phyloP scores from a whole-genome alignment of 1,140 invertebrate genomes.

The Micrasema longulum region DNA sequence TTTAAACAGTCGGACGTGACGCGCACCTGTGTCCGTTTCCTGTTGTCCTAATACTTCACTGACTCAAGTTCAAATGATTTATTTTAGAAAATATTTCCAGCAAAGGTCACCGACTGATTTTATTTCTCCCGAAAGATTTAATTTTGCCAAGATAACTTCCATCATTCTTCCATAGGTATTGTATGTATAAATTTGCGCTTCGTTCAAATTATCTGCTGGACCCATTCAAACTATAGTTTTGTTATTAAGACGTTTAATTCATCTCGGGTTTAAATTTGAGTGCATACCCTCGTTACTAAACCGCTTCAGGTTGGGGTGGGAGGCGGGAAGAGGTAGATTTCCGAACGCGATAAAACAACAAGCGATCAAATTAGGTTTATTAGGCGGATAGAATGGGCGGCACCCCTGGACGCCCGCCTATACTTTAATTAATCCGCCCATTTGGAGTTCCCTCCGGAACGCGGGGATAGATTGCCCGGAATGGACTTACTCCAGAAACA shows the following conservation, averaged over 20 bases:
- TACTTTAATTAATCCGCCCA: slow-evolving; percentile 48
- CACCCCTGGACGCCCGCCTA: slow-evolving; percentile 37
- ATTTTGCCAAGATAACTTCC: too few relatives aligned
- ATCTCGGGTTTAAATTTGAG: not conserved
- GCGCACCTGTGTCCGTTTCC: slow-evolving; percentile 51
- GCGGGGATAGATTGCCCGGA: slow-evolving; percentile 31
- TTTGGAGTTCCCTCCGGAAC: slow-evolving; percentile 42
- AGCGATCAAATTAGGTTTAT: slow-evolving; percentile 49
- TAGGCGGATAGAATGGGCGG: slow-evolving; percentile 44
- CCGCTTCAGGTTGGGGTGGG: not conserved
- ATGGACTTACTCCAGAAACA: slow-evolving; percentile 22
- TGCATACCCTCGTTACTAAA: slow-evolving; percentile 1
- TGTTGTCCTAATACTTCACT: slow-evolving; percentile 40
- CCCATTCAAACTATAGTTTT: too few relatives aligned
- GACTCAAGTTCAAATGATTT: slow-evolving; percentile 17
- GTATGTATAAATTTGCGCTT: too few relatives aligned
- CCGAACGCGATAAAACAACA: slow-evolving; percentile 49
- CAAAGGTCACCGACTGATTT: too few relatives aligned
- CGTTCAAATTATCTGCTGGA: too few relatives aligned
- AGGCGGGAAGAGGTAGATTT: slow-evolving; percentile 46
- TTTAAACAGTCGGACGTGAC: slow-evolving; percentile 43
- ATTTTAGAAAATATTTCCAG: not conserved
- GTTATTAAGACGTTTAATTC: slow-evolving; percentile 15
- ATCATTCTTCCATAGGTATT: too few relatives aligned
- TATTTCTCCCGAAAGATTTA: too few relatives aligned